phyloP scores from a whole-genome alignment of 2,888 invertebrate species.

The Aspidiotus destructor region DNA sequence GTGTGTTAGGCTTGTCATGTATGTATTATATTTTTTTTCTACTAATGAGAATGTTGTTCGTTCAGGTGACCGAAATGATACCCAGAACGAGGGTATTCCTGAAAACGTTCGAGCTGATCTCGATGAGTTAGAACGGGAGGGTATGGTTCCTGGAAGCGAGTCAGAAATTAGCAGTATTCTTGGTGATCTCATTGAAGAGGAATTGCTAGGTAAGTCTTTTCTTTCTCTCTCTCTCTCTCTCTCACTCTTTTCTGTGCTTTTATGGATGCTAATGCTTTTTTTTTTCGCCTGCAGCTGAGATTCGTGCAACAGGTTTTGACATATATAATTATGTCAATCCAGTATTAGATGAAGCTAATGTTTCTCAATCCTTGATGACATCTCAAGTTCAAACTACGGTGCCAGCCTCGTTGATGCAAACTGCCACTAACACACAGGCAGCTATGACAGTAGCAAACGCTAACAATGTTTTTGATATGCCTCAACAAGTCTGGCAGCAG shows the following conservation, averaged over 20 bases:
- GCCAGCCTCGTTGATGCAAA: conserved; percentile 5
- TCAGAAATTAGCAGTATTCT: conserved; percentile 66
- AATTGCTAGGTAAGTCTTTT: conserved; percentile 52
- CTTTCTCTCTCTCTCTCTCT: too few relatives aligned
- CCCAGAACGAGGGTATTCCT: conserved; percentile 43
- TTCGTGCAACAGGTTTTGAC: conserved; percentile 82
- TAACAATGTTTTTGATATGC: conserved; percentile 18
- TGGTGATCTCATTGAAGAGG: conserved; percentile 73
- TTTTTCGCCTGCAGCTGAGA: conserved; percentile 53
- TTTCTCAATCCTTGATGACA: conserved; percentile 41
- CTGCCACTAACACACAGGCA: neutral
- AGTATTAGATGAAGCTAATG: conserved; percentile 68
- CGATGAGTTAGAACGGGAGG: conserved; percentile 60
- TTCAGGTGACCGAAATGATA: conserved; percentile 27
- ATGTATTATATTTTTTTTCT: neutral
- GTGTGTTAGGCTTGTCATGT: neutral
- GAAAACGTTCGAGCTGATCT: conserved; percentile 59
- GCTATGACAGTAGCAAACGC: neutral
- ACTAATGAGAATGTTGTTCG: neutral
- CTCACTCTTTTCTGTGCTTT: conserved; percentile 8
- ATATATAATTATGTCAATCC: conserved; percentile 93
- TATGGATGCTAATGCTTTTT: neutral
- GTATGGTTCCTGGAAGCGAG: conserved; percentile 45
- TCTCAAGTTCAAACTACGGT: conserved; percentile 8
- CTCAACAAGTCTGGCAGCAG: conserved; percentile 25